Conservation (phyloP, 2,888 invertebrate genomes). For the Leptopterna dolabrata region DNA sequence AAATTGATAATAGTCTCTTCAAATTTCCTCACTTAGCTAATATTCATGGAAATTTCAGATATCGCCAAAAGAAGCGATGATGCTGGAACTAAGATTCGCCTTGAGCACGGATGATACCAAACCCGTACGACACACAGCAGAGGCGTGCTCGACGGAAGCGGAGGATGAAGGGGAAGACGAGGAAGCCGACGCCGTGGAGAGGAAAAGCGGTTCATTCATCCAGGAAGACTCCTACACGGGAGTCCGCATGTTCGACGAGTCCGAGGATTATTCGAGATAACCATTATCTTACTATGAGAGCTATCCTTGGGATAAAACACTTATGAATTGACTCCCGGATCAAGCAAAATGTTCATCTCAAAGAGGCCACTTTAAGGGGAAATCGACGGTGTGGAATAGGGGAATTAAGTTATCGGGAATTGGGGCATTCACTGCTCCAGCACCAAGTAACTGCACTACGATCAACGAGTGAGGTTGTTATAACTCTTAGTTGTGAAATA, state of each 20-base stretch:
- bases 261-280: slow-evolving; percentile 40
- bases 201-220: slow-evolving; percentile 16
- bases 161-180: slow-evolving; percentile 16
- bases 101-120: slow-evolving; percentile 66
- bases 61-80: slow-evolving; percentile 64
- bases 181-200: not conserved
- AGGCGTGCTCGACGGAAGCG: slow-evolving; percentile 17
- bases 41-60: slow-evolving; percentile 61
- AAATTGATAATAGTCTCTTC: too few relatives aligned
- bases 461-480: too few relatives aligned
- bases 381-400: too few relatives aligned
- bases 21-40: too few relatives aligned
- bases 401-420: too few relatives aligned
- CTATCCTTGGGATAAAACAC: not conserved
- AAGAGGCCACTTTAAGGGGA: too few relatives aligned
- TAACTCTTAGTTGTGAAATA: too few relatives aligned
- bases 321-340: too few relatives aligned
- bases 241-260: slow-evolving; percentile 18
- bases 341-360: too few relatives aligned
- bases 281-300: not conserved
- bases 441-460: too few relatives aligned
- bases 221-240: not conserved
- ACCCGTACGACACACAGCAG: slow-evolving; percentile 64
- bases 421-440: too few relatives aligned
- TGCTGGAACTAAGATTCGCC: slow-evolving; percentile 67